These are phyloP conservation scores for Mamestra brassicae DNA, from an alignment of 2,888 invertebrate species.

Conservation along the genomic window DNA sequence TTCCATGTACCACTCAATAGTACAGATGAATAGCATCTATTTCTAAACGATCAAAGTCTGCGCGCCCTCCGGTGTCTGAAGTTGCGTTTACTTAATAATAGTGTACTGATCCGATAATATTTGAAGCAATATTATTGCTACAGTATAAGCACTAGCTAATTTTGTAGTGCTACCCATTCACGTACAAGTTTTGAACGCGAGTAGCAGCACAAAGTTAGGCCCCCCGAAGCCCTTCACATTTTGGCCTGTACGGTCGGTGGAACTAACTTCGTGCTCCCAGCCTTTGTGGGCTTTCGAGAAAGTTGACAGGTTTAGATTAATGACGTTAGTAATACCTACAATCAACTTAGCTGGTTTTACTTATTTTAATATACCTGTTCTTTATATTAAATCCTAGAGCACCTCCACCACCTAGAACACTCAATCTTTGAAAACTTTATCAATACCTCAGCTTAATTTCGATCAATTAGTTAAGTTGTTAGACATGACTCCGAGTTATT, in stretches of 20 bases:
- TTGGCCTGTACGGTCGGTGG: conserved; percentile 40
- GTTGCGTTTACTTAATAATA: conserved; percentile 25
- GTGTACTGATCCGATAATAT: conserved; percentile 8
- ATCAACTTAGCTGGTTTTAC: not conserved
- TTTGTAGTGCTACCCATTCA: conserved; percentile 67
- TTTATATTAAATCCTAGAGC: not conserved
- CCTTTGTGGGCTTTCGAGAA: conserved; percentile 66
- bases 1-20: conserved; percentile 61
- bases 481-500: conserved; percentile 29
- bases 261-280: conserved; percentile 54
- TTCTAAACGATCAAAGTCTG: conserved; percentile 57
- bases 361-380: not conserved
- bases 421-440: conserved; percentile 1
- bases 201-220: conserved; percentile 72
- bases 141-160: conserved; percentile 37
- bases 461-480: conserved; percentile 12
- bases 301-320: conserved; percentile 50
- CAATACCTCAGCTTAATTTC: not conserved
- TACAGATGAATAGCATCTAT: conserved; percentile 62
- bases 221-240: conserved; percentile 77
- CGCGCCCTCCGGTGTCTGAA: conserved; percentile 24
- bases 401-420: no score
- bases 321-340: conserved; percentile 15
- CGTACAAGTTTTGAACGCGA: conserved; percentile 64
- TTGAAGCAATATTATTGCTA: conserved; percentile 29